Percentiles rank a stretch among this genome's conserved stretches.
Conservation (phyloP, 2,113 vertebrate genomes). For the Platycercus adscitus region DNA sequence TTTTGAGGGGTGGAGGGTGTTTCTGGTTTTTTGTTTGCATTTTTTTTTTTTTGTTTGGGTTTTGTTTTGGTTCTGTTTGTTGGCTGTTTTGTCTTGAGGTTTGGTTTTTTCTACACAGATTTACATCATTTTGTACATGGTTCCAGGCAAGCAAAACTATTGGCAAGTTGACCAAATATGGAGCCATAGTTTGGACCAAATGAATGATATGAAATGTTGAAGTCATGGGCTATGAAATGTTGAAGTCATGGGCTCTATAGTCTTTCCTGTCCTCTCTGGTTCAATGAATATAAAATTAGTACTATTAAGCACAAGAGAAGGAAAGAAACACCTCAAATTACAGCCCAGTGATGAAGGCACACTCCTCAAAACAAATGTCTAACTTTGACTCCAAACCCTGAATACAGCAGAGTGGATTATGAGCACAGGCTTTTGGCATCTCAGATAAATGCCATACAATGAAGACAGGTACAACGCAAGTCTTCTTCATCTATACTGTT, state of each 20-base stretch:
- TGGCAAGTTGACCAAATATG: neutral
- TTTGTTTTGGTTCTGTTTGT: neutral
- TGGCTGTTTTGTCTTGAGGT: neutral
- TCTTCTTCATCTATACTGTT: neutral
- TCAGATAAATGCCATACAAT: neutral
- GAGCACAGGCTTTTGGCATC: neutral
- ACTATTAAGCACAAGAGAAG: neutral
- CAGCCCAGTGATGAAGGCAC: neutral
- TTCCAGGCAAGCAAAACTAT: neutral
- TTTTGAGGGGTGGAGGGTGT: neutral
- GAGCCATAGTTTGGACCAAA: neutral
- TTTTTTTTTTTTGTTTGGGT: neutral
- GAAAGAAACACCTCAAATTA: neutral
- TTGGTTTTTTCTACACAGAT: neutral
- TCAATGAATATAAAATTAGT: neutral
- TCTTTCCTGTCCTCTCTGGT: neutral
- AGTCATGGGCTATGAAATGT: neutral
- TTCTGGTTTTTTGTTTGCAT: fast-evolving
- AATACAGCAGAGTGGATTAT: neutral
- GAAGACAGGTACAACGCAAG: neutral
- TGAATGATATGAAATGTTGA: neutral
- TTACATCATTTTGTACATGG: neutral
- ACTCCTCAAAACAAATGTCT: neutral
- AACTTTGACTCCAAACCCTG: neutral
- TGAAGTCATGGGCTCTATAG: neutral